Percentiles rank a stretch among this genome's conserved stretches.
Evolutionary conservation across 2,888 invertebrate genomes (phyloP).

Genomic region (Amaurobius ferox): DNA sequence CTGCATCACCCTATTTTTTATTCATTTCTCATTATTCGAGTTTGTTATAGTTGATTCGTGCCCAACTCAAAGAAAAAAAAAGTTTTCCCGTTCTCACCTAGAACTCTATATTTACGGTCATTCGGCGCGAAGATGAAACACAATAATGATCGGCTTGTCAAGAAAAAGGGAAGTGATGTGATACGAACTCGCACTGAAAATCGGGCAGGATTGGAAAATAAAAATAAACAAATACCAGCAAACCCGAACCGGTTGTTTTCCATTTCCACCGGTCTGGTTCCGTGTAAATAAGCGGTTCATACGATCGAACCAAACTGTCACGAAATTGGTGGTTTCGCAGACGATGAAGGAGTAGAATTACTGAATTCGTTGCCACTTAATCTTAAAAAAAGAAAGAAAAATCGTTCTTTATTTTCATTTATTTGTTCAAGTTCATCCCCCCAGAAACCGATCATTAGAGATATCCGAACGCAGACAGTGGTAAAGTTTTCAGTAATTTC

Average conservation of each 20-base stretch:
- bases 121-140: neutral
- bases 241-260: slow-evolving; percentile 12
- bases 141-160: slow-evolving; percentile 11
- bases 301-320: slow-evolving; percentile 57
- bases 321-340: slow-evolving; percentile 65
- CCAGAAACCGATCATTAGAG: slow-evolving; percentile 59
- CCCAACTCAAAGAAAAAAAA: neutral
- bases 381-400: slow-evolving; percentile 41
- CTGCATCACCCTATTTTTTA: neutral
- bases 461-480: slow-evolving; percentile 48
- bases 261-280: slow-evolving; percentile 24
- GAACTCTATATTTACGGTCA: neutral
- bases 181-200: neutral
- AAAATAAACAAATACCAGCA: neutral
- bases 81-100: neutral
- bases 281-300: slow-evolving; percentile 50
- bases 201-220: neutral
- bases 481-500: slow-evolving; percentile 67
- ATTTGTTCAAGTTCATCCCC: slow-evolving; percentile 20
- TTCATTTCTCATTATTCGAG: neutral
- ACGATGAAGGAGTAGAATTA: slow-evolving; percentile 55
- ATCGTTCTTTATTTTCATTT: slow-evolving; percentile 53
- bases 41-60: neutral
- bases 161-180: neutral
- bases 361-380: slow-evolving; percentile 48